A percentile compares a stretch with the other conserved stretches of the same genome.
phyloP scores from a whole-genome alignment of 1,140 invertebrate genomes.

The Argopecten irradians region DNA sequence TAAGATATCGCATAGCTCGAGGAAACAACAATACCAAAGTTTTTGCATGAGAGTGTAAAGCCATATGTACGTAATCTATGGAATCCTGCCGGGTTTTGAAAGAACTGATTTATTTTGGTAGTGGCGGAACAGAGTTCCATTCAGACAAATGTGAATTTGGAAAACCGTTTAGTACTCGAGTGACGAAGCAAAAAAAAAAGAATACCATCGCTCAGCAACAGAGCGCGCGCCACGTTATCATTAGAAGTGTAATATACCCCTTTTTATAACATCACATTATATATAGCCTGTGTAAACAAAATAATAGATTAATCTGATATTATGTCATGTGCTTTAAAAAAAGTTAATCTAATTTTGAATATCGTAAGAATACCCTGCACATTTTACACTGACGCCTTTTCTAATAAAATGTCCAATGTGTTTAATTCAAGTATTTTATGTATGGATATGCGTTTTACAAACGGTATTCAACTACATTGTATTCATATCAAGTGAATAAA shows the following conservation, averaged over 20 bases:
- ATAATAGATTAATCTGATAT: too few species aligned
- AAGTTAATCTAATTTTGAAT: too few species aligned
- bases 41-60: background rate
- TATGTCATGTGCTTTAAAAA: too few species aligned
- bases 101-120: conserved; percentile 18
- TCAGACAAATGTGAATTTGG: conserved; percentile 11
- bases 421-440: too few species aligned
- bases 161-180: background rate
- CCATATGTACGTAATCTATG: background rate
- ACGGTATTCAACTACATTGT: too few species aligned
- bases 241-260: too few species aligned
- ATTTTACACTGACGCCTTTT: too few species aligned
- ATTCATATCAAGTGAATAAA: background rate
- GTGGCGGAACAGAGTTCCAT: conserved; percentile 11
- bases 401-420: too few species aligned
- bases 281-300: too few species aligned
- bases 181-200: background rate
- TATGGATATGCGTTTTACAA: too few species aligned
- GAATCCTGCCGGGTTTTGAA: background rate
- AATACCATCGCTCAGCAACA: background rate
- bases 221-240: background rate
- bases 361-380: too few species aligned
- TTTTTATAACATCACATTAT: too few species aligned
- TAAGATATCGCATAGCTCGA: background rate
- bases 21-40: background rate